Percentiles rank a stretch among this genome's conserved stretches.
Evolutionary conservation across 2,888 invertebrate species (phyloP).

Genomic region (Folsomia candida): DNA sequence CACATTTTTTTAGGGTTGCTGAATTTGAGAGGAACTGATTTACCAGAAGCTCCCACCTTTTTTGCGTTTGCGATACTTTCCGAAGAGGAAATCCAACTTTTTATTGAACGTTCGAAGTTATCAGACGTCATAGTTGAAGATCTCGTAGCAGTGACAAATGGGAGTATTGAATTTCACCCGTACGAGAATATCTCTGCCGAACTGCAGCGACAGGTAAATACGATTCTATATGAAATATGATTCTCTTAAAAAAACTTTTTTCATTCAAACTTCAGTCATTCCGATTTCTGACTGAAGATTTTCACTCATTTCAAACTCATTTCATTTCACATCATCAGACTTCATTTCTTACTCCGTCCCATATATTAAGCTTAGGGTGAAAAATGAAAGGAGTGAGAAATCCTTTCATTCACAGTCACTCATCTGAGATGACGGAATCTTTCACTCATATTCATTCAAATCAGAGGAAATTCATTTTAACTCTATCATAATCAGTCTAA

Average conservation of each 20-base stretch:
- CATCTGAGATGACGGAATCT: no score
- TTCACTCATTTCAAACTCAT: no score
- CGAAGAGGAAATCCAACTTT: constrained; percentile 64
- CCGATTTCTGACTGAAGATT: no score
- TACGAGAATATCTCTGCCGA: constrained; percentile 61
- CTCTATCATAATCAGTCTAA: no score
- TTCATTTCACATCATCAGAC: no score
- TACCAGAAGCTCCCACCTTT: constrained; percentile 82
- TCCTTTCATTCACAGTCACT: no score
- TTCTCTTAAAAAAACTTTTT: neutral
- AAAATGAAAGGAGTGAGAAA: no score
- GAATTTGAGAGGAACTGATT: constrained; percentile 85
- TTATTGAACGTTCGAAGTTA: constrained; percentile 63
- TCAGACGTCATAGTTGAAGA: constrained; percentile 61
- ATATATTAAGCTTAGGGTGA: no score
- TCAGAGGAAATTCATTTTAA: no score
- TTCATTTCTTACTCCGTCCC: no score
- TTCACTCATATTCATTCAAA: no score
- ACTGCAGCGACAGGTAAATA: constrained; percentile 53
- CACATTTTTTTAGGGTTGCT: constrained; percentile 76
- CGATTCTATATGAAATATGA: neutral
- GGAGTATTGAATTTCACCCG: constrained; percentile 56
- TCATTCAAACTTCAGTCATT: no score
- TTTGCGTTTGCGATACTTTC: constrained; percentile 63
- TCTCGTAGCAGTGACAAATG: constrained; percentile 59